These are phyloP conservation scores for Augochlora pura DNA, from an alignment of 1,140 invertebrate genomes.

Conservation along the genomic window DNA sequence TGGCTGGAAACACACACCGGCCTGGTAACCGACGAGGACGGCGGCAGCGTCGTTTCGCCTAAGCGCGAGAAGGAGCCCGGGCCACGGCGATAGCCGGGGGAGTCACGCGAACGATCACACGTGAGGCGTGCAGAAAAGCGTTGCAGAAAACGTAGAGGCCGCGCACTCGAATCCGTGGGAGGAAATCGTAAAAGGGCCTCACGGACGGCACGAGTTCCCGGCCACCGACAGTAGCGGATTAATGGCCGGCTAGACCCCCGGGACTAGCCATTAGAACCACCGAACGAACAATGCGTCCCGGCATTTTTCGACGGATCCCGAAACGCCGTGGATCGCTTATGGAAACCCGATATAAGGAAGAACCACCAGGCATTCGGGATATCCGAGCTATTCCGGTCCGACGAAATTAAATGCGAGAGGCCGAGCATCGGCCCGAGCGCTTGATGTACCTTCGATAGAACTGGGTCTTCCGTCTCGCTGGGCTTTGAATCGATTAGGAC, in stretches of 20 bases:
- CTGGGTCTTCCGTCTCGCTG: not conserved
- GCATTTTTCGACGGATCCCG: constrained; percentile 18
- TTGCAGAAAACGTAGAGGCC: constrained; percentile 46
- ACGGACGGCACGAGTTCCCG: constrained; percentile 34
- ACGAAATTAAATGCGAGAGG: not conserved
- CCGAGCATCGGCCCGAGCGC: not conserved
- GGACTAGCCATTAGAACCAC: constrained; percentile 27
- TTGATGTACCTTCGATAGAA: not conserved
- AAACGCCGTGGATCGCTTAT: constrained; percentile 13
- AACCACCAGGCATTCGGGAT: not conserved
- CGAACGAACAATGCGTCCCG: constrained; percentile 25
- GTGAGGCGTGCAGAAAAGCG: constrained; percentile 61
- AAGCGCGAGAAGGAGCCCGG: not conserved
- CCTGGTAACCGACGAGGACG: not conserved
- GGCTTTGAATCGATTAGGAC: not conserved
- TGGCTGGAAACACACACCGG: constrained; percentile 10
- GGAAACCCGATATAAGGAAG: constrained; percentile 20
- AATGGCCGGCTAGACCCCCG: constrained; percentile 40
- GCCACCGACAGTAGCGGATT: constrained; percentile 41
- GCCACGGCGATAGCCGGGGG: not conserved
- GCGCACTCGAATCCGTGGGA: constrained; percentile 42
- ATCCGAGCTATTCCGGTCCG: constrained; percentile 8
- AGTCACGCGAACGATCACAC: constrained; percentile 60
- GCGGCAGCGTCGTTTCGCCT: not conserved
- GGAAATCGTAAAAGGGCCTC: constrained; percentile 66